phyloP scores from a whole-genome alignment of 2,113 vertebrate genomes.

The Penelope pileata region DNA sequence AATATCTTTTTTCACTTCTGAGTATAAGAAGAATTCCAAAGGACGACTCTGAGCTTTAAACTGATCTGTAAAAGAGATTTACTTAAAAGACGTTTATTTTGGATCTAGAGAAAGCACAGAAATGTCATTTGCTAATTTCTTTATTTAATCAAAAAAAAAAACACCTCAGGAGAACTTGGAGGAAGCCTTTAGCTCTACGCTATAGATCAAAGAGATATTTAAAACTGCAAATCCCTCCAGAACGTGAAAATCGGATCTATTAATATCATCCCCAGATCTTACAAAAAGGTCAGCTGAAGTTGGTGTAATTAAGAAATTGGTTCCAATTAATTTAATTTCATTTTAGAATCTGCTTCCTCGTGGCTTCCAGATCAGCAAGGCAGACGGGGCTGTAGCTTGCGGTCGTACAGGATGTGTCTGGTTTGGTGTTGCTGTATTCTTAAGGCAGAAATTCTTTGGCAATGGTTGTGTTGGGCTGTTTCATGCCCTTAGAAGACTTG shows the following conservation, averaged over 20 bases:
- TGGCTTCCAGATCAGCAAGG: not conserved
- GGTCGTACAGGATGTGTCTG: not conserved
- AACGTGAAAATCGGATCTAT: not conserved
- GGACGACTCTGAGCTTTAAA: not conserved
- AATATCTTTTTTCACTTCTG: not conserved
- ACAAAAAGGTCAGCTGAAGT: slow-evolving; percentile 25
- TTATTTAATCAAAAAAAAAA: not conserved
- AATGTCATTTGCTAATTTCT: not conserved
- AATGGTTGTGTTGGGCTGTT: not conserved
- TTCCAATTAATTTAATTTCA: slow-evolving; percentile 47
- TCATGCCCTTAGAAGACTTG: not conserved
- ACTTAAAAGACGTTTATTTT: not conserved
- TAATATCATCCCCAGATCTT: not conserved
- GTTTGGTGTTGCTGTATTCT: not conserved
- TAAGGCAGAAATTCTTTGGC: not conserved
- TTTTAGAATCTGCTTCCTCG: not conserved
- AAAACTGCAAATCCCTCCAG: slow-evolving; percentile 4
- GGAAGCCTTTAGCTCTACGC: not conserved
- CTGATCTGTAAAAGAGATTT: not conserved
- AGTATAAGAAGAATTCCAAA: not conserved
- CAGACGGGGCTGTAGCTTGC: not conserved
- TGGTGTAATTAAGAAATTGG: slow-evolving; percentile 50
- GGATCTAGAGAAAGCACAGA: not conserved
- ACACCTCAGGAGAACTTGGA: not conserved
- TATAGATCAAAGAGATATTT: not conserved